A percentile compares a stretch with the other conserved stretches of the same genome.
These are phyloP conservation scores for Megaustenia siamemsis DNA, from an alignment of 2,888 invertebrate species.

Conservation along the genomic window DNA sequence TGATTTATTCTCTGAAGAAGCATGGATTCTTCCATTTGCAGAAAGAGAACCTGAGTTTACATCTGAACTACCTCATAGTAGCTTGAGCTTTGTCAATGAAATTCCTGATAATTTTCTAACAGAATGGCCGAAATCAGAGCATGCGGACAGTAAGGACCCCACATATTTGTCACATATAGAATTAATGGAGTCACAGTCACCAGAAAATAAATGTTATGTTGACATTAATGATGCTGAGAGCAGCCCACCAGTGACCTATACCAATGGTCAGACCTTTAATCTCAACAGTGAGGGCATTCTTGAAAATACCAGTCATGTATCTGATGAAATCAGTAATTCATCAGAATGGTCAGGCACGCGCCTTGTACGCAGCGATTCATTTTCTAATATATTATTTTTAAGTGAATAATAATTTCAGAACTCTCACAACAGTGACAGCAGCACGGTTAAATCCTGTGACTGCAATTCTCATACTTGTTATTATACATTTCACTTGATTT, in stretches of 20 bases:
- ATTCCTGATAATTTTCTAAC: slow-evolving; percentile 67
- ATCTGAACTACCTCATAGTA: not conserved
- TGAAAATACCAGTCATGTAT: slow-evolving; percentile 25
- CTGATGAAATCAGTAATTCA: slow-evolving; percentile 54
- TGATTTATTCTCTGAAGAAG: not conserved
- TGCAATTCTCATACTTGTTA: no score
- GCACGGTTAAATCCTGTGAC: no score
- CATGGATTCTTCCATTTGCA: not conserved
- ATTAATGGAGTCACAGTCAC: not conserved
- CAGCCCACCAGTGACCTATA: slow-evolving; percentile 1
- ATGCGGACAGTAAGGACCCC: slow-evolving; percentile 48
- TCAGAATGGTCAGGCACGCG: slow-evolving; percentile 72
- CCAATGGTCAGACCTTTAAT: not conserved
- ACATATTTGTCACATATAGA: slow-evolving; percentile 23
- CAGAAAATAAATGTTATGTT: no score
- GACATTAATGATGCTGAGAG: no score
- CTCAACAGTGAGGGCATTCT: not conserved
- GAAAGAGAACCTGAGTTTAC: not conserved
- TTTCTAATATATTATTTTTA: slow-evolving; percentile 66
- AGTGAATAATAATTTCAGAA: slow-evolving; percentile 10
- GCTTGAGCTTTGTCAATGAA: slow-evolving; percentile 67
- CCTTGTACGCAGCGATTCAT: slow-evolving; percentile 69
- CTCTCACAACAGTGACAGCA: not conserved
- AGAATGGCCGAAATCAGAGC: slow-evolving; percentile 61
- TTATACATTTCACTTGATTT: no score